Conservation (phyloP, 2,888 invertebrate genomes). For the Orthosia gothica region DNA sequence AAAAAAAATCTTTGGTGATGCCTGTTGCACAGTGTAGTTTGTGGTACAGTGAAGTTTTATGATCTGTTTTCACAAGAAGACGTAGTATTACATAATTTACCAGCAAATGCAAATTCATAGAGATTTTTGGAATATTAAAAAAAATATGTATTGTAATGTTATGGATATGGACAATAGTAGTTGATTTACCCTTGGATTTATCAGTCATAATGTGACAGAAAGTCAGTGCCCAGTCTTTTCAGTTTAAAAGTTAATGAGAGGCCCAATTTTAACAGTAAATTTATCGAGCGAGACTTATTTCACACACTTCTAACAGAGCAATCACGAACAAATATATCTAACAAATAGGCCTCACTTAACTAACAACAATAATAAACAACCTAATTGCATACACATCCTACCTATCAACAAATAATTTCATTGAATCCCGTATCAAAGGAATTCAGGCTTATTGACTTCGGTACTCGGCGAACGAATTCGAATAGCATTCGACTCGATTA, state of each 20-base stretch:
- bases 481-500: slow-evolving; percentile 38
- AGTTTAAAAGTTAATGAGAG: too few relatives aligned
- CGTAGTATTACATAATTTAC: not conserved
- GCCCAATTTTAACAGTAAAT: too few relatives aligned
- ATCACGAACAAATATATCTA: too few relatives aligned
- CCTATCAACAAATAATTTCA: not conserved
- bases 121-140: too few relatives aligned
- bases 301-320: too few relatives aligned
- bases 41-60: not conserved
- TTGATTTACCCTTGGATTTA: too few relatives aligned
- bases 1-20: not conserved
- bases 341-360: too few relatives aligned
- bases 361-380: not conserved
- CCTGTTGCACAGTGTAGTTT: slow-evolving; percentile 12
- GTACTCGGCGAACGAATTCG: slow-evolving; percentile 25
- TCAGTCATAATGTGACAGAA: too few relatives aligned
- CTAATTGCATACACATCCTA: not conserved
- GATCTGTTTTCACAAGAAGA: not conserved
- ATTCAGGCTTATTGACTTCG: slow-evolving; percentile 16
- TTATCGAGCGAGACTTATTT: too few relatives aligned
- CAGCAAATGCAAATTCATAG: too few relatives aligned
- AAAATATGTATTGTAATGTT: not conserved
- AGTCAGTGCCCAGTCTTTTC: too few relatives aligned
- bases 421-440: slow-evolving; percentile 33
- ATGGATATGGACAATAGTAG: not conserved